Conservation (phyloP, 2,797 vertebrate species). For the Rhinogobio ventralis region DNA sequence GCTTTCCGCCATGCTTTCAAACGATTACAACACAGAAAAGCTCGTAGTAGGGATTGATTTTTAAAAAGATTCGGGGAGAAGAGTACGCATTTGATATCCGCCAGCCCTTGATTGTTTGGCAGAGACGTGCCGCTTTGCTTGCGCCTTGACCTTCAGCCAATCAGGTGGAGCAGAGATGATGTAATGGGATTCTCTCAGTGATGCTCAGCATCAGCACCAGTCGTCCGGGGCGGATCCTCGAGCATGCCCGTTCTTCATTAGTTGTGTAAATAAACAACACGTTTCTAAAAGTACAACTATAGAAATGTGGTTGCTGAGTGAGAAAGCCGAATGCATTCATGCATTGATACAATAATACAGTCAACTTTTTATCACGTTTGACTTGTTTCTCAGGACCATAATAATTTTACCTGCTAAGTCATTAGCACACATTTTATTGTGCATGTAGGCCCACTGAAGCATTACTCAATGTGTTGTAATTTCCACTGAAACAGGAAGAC, state of each 20-base stretch:
- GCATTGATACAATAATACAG: not conserved
- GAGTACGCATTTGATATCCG: conserved; percentile 33
- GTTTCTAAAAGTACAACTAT: conserved; percentile 5
- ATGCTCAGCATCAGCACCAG: conserved; percentile 79
- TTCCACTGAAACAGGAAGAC: no score
- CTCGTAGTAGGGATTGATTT: conserved; percentile 1
- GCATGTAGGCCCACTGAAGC: no score
- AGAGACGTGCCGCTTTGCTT: conserved; percentile 62
- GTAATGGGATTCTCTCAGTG: conserved; percentile 74
- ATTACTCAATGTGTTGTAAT: no score
- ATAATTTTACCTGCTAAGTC: not conserved
- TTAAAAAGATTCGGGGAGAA: not conserved
- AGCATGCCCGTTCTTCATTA: not conserved
- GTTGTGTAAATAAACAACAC: conserved; percentile 28
- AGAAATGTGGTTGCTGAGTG: not conserved
- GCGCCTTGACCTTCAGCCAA: conserved; percentile 72
- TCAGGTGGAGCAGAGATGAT: conserved; percentile 72
- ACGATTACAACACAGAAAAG: conserved; percentile 31
- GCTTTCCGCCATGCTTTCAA: conserved; percentile 91
- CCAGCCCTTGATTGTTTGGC: conserved; percentile 47
- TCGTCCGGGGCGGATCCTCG: conserved; percentile 37
- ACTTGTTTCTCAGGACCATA: not conserved
- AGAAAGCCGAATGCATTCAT: not conserved
- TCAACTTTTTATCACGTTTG: not conserved
- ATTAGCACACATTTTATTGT: not conserved